Base-by-base conservation (phyloP, 2,888 invertebrate species). In the Epinotia demarniana region DNA sequence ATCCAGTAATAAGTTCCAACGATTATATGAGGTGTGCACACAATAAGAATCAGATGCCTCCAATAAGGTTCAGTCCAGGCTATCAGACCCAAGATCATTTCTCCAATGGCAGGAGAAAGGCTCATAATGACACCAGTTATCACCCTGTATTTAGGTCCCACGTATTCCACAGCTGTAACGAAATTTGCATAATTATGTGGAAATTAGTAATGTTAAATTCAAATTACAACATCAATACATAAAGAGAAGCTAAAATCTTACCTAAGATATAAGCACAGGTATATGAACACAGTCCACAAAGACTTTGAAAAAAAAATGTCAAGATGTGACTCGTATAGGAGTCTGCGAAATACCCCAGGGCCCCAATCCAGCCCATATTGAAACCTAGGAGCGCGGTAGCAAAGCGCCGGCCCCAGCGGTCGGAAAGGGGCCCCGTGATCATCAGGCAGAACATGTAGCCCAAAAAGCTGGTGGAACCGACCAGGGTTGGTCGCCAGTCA, bases 361-460 rank as follows among this genome's bases (percentile, higher is more conserved):
- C 27, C 1, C 77, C 74, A 2, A 74, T 18, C 58, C 67, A 71
- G 19, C 67, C 74, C 0, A 33, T 3, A 43, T 67, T 74, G 39
- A 77, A 71, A n/a, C 58, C 16, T 12, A 23, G 39, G 5, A 77
- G 49, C 1, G 62, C n/a, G 8, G 74, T 27, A 0, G 77, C 71
- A 16, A 77, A 16, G 16, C 71, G 60, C 1, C 77, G 77, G 5
- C 77, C 77, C 61, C 71, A 74, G 46, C 92, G 95, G 86, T 96
- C 96, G 9, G 96, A 95, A 60, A 96, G 82, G 64, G 93, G 89
- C 62, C 96, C 96, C 6, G 95, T 92, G 39, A 95, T 85, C 3
- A 95, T 95, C 77, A 96, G 89, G 6, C 95, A 95, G 75, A 95
- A 84, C 80, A 96, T 94, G 81, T 95, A 95, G 19, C 96, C 96